phyloP scores from a whole-genome alignment of 2,113 vertebrate genomes.

The Crotalus horridus region DNA sequence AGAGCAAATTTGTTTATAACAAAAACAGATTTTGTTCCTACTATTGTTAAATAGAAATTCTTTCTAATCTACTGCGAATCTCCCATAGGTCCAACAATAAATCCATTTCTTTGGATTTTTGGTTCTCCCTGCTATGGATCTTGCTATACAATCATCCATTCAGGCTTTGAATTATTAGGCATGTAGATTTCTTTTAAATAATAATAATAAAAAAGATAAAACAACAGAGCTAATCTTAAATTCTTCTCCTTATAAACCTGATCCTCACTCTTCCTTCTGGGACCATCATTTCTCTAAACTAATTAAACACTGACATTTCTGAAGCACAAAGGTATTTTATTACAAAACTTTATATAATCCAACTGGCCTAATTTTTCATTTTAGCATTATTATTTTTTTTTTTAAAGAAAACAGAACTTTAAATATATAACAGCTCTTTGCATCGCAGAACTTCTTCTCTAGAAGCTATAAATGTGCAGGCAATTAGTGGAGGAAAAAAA shows the following conservation, averaged over 20 bases:
- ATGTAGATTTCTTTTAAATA: background rate
- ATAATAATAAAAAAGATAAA: background rate
- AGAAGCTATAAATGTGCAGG: conserved; percentile 6
- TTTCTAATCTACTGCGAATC: background rate
- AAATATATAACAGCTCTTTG: conserved; percentile 15
- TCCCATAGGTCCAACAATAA: background rate
- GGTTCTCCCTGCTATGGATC: background rate
- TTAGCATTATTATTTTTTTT: background rate
- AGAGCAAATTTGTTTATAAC: background rate
- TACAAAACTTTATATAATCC: conserved; percentile 16
- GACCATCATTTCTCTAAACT: conserved; percentile 32
- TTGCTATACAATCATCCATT: background rate
- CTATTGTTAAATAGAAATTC: background rate
- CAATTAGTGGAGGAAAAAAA: conserved; percentile 22
- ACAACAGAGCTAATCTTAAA: background rate
- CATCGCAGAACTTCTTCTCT: background rate
- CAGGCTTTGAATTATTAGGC: background rate
- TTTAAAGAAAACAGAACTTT: conserved; percentile 2
- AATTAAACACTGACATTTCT: conserved; percentile 27
- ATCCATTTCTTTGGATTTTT: background rate
- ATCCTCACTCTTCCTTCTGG: conserved; percentile 3
- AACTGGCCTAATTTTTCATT: conserved; percentile 18
- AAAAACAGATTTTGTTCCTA: background rate
- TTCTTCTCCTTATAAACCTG: conserved; percentile 20
- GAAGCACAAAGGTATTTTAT: conserved; percentile 28